phyloP scores from a whole-genome alignment of 2,797 vertebrate species.

The Gambusia yucatana region DNA sequence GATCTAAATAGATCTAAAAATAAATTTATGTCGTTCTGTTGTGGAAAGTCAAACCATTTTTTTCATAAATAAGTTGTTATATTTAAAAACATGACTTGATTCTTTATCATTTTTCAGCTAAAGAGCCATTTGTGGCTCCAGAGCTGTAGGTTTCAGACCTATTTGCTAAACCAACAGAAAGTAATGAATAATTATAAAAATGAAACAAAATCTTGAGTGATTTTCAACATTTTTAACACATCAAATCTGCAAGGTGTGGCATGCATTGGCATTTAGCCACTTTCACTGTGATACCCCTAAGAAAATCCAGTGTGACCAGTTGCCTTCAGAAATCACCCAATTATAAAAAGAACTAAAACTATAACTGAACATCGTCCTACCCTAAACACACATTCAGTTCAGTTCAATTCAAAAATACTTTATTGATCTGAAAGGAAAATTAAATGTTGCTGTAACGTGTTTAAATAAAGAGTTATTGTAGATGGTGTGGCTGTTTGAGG shows the following conservation, averaged over 20 bases:
- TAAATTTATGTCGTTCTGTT: not conserved
- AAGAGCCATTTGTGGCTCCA: no score
- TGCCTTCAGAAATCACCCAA: not conserved
- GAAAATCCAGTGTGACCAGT: not conserved
- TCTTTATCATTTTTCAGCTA: not conserved
- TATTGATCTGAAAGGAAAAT: no score
- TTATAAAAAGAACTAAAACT: not conserved
- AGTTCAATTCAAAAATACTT: no score
- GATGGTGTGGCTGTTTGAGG: not conserved
- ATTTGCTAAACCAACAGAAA: not conserved
- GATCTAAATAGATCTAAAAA: not conserved
- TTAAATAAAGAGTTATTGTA: no score
- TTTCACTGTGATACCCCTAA: not conserved
- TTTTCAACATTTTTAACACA: not conserved
- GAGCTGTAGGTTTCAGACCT: not conserved
- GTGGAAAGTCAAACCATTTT: not conserved
- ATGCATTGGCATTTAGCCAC: not conserved
- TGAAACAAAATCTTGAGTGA: not conserved
- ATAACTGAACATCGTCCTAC: not conserved
- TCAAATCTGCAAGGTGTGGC: not conserved
- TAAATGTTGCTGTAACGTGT: no score
- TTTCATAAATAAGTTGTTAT: not conserved
- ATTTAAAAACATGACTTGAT: not conserved
- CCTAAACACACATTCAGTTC: not conserved
- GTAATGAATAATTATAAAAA: not conserved